A percentile compares a stretch with the other conserved stretches of the same genome.
phyloP scores from a whole-genome alignment of 2,797 vertebrate species.

The Borostomias antarcticus region DNA sequence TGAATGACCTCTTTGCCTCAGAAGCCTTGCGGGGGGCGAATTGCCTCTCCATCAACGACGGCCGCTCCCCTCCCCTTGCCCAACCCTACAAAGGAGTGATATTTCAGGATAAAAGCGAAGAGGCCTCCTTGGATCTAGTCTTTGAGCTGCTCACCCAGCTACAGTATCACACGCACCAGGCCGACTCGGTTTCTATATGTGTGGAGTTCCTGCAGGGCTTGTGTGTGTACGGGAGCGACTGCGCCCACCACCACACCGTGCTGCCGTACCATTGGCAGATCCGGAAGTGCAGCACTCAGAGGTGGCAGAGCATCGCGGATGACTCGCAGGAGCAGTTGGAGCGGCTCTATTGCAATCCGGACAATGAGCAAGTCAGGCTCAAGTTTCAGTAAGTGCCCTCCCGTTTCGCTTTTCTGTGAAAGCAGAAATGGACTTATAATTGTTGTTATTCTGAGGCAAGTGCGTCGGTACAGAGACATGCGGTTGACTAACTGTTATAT shows the following conservation, averaged over 20 bases:
- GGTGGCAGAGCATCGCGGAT: slow-evolving; percentile 93
- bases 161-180: slow-evolving; percentile 96
- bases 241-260: slow-evolving; percentile 93
- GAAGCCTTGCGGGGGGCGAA: slow-evolving; percentile 72
- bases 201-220: slow-evolving; percentile 94
- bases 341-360: slow-evolving; percentile 98
- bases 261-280: slow-evolving; percentile 98
- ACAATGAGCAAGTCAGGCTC: slow-evolving; percentile 93
- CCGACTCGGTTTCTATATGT: slow-evolving; percentile 91
- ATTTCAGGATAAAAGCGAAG: slow-evolving; percentile 97
- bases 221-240: slow-evolving; percentile 92
- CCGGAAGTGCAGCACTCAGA: slow-evolving; percentile 81
- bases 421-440: neutral
- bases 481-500: neutral
- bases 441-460: neutral
- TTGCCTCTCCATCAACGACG: slow-evolving; percentile 80
- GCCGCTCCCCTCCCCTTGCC: slow-evolving; percentile 53
- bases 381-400: slow-evolving; percentile 89
- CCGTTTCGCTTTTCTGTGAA: slow-evolving; percentile 1
- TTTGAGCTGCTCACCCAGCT: slow-evolving; percentile 97
- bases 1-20: slow-evolving; percentile 80
- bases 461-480: neutral
- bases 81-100: slow-evolving; percentile 78
- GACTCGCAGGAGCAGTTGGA: slow-evolving; percentile 99
- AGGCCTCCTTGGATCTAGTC: slow-evolving; percentile 95